Percentiles rank a stretch among this genome's conserved stretches.
Evolutionary conservation across 1,140 invertebrate species (phyloP).

Genomic region (Watersipora subatra): DNA sequence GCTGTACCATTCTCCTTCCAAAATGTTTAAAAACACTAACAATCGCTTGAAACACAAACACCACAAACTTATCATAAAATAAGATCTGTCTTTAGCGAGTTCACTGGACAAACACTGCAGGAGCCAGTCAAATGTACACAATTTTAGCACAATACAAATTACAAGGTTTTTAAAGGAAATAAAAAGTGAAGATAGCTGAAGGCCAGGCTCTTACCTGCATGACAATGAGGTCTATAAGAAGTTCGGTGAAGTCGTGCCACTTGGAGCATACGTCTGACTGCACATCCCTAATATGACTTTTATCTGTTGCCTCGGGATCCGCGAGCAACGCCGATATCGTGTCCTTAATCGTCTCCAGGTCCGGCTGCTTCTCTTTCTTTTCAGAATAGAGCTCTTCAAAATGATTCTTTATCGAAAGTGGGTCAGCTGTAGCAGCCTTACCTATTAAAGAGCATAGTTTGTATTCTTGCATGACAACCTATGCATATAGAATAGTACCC

Average conservation of each 20-base stretch:
- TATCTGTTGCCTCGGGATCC: conserved; percentile 24
- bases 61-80: too few species aligned
- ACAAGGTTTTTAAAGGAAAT: too few species aligned
- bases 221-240: conserved; percentile 32
- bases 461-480: conserved; percentile 4
- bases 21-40: too few species aligned
- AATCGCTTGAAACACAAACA: too few species aligned
- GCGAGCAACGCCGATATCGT: conserved; percentile 22
- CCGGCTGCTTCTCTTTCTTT: conserved; percentile 26
- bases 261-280: conserved; percentile 30
- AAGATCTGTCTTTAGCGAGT: too few species aligned
- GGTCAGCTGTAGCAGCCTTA: conserved; percentile 10
- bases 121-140: too few species aligned
- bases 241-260: conserved; percentile 36
- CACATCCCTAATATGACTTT: conserved; percentile 25
- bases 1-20: too few species aligned
- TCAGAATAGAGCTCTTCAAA: conserved; percentile 25
- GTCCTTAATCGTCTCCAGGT: conserved; percentile 25
- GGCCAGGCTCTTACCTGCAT: conserved; percentile 23
- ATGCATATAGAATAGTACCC: conserved; percentile 10
- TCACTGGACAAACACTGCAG: too few species aligned
- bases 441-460: background rate
- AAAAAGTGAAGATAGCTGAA: too few species aligned
- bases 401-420: conserved; percentile 17
- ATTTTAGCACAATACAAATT: too few species aligned